Conservation (phyloP, 2,888 invertebrate species). For the Nomada ferruginata region DNA sequence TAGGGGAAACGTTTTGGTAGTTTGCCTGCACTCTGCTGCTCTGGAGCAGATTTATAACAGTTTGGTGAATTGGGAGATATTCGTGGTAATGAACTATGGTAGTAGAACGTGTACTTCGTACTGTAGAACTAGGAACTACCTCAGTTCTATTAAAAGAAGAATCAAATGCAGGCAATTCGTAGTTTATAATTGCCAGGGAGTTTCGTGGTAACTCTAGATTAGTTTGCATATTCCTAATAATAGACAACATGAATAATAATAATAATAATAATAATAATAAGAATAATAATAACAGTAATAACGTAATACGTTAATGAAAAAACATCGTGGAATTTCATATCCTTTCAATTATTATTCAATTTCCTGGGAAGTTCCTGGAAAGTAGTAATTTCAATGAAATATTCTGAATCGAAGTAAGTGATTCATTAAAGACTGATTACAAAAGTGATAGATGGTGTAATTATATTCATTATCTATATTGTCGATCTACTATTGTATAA, state of each 20-base stretch:
- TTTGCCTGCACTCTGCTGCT: background rate
- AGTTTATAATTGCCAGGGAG: too few relatives aligned
- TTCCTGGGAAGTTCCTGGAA: background rate
- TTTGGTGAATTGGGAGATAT: background rate
- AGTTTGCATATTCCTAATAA: too few relatives aligned
- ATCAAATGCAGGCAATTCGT: too few relatives aligned
- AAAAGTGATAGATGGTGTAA: background rate
- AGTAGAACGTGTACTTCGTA: too few relatives aligned
- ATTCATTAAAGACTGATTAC: background rate
- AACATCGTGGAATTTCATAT: too few relatives aligned
- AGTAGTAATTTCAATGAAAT: background rate
- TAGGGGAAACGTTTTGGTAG: background rate
- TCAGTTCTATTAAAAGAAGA: background rate
- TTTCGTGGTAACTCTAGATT: too few relatives aligned
- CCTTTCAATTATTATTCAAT: too few relatives aligned
- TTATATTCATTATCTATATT: background rate
- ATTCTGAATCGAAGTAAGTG: background rate
- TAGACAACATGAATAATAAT: too few relatives aligned
- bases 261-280: too few relatives aligned
- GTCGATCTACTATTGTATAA: background rate
- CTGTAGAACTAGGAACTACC: background rate
- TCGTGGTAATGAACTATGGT: background rate
- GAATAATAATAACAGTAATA: too few relatives aligned
- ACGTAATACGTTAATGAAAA: too few relatives aligned
- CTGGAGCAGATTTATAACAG: background rate